A percentile compares a stretch with the other conserved stretches of the same genome.
phyloP scores from a whole-genome alignment of 2,113 vertebrate species.

The Acrocephalus arundinaceus region DNA sequence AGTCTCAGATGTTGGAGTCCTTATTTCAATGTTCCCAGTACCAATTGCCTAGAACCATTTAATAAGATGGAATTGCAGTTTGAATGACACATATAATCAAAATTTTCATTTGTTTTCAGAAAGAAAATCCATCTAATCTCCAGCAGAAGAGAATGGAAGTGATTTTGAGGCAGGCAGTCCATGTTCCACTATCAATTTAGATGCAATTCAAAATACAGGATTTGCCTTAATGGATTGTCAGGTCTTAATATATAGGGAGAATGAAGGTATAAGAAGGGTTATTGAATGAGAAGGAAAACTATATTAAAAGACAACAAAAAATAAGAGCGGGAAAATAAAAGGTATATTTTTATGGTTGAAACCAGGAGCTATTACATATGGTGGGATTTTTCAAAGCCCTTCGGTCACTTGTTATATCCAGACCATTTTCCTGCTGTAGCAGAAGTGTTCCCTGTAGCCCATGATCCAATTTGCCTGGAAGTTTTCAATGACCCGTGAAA shows the following conservation, averaged over 20 bases:
- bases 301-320: slow-evolving; percentile 26
- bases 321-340: background rate
- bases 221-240: slow-evolving; percentile 46
- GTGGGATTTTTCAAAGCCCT: background rate
- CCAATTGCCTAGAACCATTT: slow-evolving; percentile 43
- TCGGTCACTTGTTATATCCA: background rate
- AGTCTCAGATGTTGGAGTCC: background rate
- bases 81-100: slow-evolving; percentile 56
- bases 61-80: slow-evolving; percentile 39
- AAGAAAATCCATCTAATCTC: slow-evolving; percentile 24
- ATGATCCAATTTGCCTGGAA: background rate
- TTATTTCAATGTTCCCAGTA: slow-evolving; percentile 1
- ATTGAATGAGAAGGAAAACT: background rate
- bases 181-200: slow-evolving; percentile 14
- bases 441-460: background rate
- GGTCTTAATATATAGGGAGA: slow-evolving; percentile 4
- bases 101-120: slow-evolving; percentile 44
- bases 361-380: background rate
- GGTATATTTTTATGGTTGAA: background rate
- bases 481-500: slow-evolving; percentile 21
- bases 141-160: slow-evolving; percentile 19
- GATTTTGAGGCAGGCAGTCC: slow-evolving; percentile 1
- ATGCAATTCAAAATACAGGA: slow-evolving; percentile 17
- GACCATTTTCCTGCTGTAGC: background rate
- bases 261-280: background rate